Percentiles rank a stretch among this genome's conserved stretches.
These are phyloP conservation scores for Druon quercuslanigerum DNA, from an alignment of 1,140 invertebrate species.

Conservation along the genomic window DNA sequence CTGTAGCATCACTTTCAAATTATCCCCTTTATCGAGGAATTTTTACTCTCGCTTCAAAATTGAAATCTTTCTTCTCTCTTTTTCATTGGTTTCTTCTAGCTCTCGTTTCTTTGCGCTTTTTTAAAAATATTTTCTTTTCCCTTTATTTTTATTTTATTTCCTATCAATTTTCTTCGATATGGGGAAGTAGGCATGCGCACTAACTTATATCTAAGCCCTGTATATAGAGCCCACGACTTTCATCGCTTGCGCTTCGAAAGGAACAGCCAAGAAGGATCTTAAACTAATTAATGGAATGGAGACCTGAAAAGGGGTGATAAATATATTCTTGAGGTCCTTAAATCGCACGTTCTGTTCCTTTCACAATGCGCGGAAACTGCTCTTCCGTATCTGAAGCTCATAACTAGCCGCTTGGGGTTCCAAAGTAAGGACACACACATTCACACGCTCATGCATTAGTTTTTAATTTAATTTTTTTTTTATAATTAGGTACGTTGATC, in stretches of 20 bases:
- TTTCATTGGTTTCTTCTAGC: background rate
- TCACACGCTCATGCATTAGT: constrained; percentile 53
- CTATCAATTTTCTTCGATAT: constrained; percentile 52
- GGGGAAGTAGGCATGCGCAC: constrained; percentile 73
- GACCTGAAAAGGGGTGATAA: background rate
- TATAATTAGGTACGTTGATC: constrained; percentile 1
- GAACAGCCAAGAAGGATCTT: constrained; percentile 48
- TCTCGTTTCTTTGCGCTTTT: background rate
- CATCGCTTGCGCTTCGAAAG: constrained; percentile 69
- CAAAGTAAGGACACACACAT: constrained; percentile 66
- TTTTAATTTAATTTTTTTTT: constrained; percentile 21
- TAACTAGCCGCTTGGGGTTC: constrained; percentile 74
- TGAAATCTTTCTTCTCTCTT: constrained; percentile 31
- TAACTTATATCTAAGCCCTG: constrained; percentile 69
- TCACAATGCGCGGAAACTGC: constrained; percentile 62
- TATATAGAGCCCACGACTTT: constrained; percentile 68
- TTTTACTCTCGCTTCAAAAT: background rate
- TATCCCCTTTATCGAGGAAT: constrained; percentile 13
- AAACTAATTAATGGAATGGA: constrained; percentile 5
- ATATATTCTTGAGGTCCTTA: background rate
- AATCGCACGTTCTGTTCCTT: constrained; percentile 55
- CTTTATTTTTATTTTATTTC: constrained; percentile 17
- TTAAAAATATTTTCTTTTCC: background rate
- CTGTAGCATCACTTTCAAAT: constrained; percentile 8
- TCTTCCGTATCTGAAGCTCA: constrained; percentile 64